Evolutionary conservation across 1,140 invertebrate species (phyloP), one percentile per base, ranked within the genome.

Genomic region (Bombus affinis): DNA sequence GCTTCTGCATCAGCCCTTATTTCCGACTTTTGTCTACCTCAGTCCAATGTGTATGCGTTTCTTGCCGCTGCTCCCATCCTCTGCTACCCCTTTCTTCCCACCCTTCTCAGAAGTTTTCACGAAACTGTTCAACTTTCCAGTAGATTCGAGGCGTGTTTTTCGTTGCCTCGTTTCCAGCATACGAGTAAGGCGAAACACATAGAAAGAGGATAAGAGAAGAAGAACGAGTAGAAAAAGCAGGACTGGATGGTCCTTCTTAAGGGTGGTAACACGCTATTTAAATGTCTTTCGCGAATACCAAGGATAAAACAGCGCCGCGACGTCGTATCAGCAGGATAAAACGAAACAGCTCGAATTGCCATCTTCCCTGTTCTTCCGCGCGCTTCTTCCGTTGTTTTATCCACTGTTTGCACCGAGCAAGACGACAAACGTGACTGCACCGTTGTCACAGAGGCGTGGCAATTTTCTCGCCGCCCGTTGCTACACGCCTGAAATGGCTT

Each of bases 221-320:
- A 39, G n/a, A 35, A 44, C 13, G n/a, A 15, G 18, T 25, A 47
- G 62, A 47, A 47, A 59, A 70, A 81, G 37, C 25, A 42, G 32
- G 44, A 25, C 74, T 72, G 42, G 39, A 75, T 79, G 53, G 53
- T 77, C 70, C 76, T 87, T 86, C 89, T 88, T 83, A 82, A 87
- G 78, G 85, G 72, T 87, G 66, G 87, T 86, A 89, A 91, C 81
- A 87, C 86, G 84, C 87, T 86, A 90, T 92, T 91, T 92, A 86
- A 92, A 92, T 88, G 80, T 89, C 77, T 79, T 86, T 76, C 39
- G 42, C 80, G 73, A 22, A 85, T 22, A n/a, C 35, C 13, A 53
- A 74, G 66, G 77, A 53, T 68, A 66, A 86, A 89, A 82, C 82
- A 81, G 47, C n/a, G 68, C 25, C 62, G 79, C 42, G 59, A 39